These are phyloP conservation scores for Drosophila prosaltans DNA, from an alignment of 1,140 invertebrate genomes.

Conservation along the genomic window DNA sequence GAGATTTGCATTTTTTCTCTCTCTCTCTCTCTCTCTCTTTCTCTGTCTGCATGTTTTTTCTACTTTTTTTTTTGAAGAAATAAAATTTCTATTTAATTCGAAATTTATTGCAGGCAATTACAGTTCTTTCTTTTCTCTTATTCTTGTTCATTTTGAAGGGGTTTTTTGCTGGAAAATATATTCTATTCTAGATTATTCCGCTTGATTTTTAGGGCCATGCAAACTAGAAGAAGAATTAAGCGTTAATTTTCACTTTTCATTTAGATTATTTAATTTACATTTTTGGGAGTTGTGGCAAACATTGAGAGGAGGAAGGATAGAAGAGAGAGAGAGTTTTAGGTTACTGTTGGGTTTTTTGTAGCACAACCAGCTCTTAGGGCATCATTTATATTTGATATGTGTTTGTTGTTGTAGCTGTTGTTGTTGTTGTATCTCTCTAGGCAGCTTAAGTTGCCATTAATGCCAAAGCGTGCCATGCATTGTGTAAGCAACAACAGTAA, in stretches of 20 bases:
- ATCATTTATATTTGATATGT: slow-evolving; percentile 68
- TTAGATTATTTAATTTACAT: slow-evolving; percentile 54
- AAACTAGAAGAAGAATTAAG: slow-evolving; percentile 29
- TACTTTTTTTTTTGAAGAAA: slow-evolving; percentile 6
- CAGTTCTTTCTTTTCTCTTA: slow-evolving; percentile 1
- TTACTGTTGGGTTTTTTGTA: not conserved
- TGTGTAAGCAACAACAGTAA: not conserved
- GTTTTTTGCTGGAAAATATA: slow-evolving; percentile 9
- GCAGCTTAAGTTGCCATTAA: slow-evolving; percentile 72
- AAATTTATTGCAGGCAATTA: slow-evolving; percentile 79
- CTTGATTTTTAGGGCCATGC: slow-evolving; percentile 15
- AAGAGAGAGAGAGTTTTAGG: too few species aligned
- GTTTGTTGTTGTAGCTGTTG: slow-evolving; percentile 38
- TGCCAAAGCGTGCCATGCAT: slow-evolving; percentile 35
- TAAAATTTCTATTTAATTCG: slow-evolving; percentile 80
- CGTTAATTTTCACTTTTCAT: slow-evolving; percentile 58
- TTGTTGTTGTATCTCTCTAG: slow-evolving; percentile 48
- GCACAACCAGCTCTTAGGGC: slow-evolving; percentile 25
- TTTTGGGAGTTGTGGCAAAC: slow-evolving; percentile 25
- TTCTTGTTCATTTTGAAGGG: not conserved
- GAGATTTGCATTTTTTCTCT: slow-evolving; percentile 77
- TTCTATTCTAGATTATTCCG: slow-evolving; percentile 40
- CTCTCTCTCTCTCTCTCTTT: slow-evolving; percentile 23
- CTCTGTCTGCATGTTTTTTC: slow-evolving; percentile 4
- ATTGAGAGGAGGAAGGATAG: not conserved